Percentiles rank a stretch among this genome's conserved stretches.
Evolutionary conservation across 2,797 vertebrate species (phyloP).

Genomic region (Gymnothorax reevesii): DNA sequence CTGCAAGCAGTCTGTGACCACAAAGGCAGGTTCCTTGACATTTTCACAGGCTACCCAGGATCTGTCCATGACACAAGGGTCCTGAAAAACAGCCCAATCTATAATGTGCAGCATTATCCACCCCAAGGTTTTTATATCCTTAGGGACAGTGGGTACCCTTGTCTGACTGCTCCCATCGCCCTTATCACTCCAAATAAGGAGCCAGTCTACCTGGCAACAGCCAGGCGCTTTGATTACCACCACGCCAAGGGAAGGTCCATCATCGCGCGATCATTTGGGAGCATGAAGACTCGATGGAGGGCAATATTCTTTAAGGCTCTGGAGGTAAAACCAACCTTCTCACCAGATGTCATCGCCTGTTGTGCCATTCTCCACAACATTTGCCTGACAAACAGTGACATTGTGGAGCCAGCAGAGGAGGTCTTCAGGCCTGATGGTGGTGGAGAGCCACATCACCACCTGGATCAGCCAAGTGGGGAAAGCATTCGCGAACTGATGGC

Average conservation of each 20-base stretch:
- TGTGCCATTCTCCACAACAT: background rate
- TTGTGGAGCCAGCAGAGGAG: no score
- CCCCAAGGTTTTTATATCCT: background rate
- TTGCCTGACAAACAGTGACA: no score
- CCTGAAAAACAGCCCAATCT: background rate
- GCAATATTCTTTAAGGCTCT: slow-evolving; percentile 32
- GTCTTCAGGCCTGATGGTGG: no score
- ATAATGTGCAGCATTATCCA: background rate
- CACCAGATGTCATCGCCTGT: slow-evolving; percentile 13
- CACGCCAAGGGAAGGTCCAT: slow-evolving; percentile 5
- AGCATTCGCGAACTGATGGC: no score
- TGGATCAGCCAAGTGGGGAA: no score
- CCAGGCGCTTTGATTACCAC: background rate
- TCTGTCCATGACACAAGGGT: slow-evolving; percentile 1
- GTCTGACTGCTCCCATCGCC: background rate
- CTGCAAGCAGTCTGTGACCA: slow-evolving; percentile 12
- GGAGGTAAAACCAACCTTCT: slow-evolving; percentile 25
- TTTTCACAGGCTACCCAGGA: background rate
- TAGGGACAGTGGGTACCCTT: slow-evolving; percentile 16
- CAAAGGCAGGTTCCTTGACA: background rate
- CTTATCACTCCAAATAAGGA: slow-evolving; percentile 10
- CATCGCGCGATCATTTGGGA: slow-evolving; percentile 10
- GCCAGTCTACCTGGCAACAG: background rate
- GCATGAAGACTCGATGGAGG: slow-evolving; percentile 12
- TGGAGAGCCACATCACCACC: no score